phyloP scores from a whole-genome alignment of 2,888 invertebrate genomes.

The Cataglyphis altisquamis region DNA sequence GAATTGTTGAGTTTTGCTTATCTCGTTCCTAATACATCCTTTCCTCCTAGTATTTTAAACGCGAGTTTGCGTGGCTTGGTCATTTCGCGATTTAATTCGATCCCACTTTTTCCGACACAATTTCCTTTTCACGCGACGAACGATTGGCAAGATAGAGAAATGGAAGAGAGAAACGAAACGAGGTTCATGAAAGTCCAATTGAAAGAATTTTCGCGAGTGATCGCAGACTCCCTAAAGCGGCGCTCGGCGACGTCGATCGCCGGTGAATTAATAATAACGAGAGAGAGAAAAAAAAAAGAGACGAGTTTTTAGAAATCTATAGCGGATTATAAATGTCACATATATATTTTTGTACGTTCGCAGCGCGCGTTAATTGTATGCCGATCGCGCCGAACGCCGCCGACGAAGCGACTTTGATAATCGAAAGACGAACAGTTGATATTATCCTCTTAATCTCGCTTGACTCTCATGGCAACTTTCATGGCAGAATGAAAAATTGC shows the following conservation, averaged over 20 bases:
- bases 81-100: neutral
- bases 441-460: neutral
- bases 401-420: conserved; percentile 12
- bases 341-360: conserved; percentile 86
- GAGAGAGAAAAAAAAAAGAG: conserved; percentile 62
- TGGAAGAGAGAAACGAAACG: conserved; percentile 27
- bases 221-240: conserved; percentile 47
- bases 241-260: conserved; percentile 67
- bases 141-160: neutral
- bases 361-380: conserved; percentile 73
- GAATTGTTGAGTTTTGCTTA: conserved; percentile 22
- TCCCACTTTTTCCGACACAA: conserved; percentile 19
- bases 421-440: neutral
- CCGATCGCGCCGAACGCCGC: conserved; percentile 65
- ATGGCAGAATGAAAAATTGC: conserved; percentile 6
- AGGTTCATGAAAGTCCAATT: conserved; percentile 4
- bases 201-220: neutral
- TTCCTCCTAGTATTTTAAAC: neutral
- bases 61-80: neutral
- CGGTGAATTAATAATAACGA: conserved; percentile 61
- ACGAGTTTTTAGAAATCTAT: conserved; percentile 84
- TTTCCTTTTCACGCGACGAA: conserved; percentile 39
- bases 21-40: neutral
- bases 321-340: conserved; percentile 85
- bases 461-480: neutral